Percentiles rank a stretch among this genome's conserved stretches.
These are phyloP conservation scores for Poecilia picta DNA, from an alignment of 2,797 vertebrate species.

Conservation along the genomic window DNA sequence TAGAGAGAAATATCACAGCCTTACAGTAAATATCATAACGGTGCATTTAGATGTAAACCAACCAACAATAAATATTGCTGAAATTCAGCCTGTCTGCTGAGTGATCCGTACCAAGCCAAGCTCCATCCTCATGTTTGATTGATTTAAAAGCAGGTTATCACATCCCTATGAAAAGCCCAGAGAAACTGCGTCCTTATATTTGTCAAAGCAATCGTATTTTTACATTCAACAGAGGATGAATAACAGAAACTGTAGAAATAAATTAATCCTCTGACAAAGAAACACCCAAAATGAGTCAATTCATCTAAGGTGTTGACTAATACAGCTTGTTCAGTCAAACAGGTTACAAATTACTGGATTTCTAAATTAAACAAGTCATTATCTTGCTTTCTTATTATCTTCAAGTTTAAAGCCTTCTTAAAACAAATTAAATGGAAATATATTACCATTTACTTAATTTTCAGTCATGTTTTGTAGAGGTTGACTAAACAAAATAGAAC, in stretches of 20 bases:
- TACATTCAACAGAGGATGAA: constrained; percentile 8
- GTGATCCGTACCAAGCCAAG: constrained; percentile 31
- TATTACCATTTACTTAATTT: constrained; percentile 8
- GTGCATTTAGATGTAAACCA: constrained; percentile 70
- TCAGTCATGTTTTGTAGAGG: background rate
- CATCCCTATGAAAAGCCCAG: constrained; percentile 34
- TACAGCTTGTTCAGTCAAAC: constrained; percentile 16
- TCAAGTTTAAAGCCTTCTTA: constrained; percentile 21
- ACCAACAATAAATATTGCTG: constrained; percentile 79
- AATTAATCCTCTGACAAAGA: background rate
- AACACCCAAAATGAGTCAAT: background rate
- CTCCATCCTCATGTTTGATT: constrained; percentile 34
- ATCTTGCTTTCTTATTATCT: constrained; percentile 22
- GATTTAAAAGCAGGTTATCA: constrained; percentile 58
- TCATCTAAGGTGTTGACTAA: constrained; percentile 2
- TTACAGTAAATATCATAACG: constrained; percentile 72
- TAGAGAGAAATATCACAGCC: constrained; percentile 69
- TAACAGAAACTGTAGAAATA: constrained; percentile 6
- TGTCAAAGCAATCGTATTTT: constrained; percentile 13
- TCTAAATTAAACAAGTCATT: constrained; percentile 38
- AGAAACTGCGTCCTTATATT: background rate
- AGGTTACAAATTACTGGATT: constrained; percentile 21
- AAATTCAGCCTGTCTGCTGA: constrained; percentile 59
- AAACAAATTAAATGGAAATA: constrained; percentile 12
- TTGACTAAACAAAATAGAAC: background rate